A percentile compares a stretch with the other conserved stretches of the same genome.
phyloP scores from a whole-genome alignment of 2,113 vertebrate genomes.

The Thalassarche chlororhynchos region DNA sequence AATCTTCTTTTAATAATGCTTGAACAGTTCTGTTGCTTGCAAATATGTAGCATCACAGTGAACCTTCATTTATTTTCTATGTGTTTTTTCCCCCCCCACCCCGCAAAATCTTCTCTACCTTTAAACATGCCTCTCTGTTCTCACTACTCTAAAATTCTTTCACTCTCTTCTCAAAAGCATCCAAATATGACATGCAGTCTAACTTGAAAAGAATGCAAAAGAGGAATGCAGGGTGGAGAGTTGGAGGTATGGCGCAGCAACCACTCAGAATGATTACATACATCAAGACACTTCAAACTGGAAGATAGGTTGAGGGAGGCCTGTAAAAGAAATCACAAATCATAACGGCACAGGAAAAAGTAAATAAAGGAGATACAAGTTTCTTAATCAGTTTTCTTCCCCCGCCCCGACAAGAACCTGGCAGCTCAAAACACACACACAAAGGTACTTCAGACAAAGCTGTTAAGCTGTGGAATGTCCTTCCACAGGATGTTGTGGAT shows the following conservation, averaged over 20 bases:
- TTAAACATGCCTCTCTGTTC: not conserved
- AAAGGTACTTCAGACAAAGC: not conserved
- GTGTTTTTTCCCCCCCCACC: not conserved
- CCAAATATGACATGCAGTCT: not conserved
- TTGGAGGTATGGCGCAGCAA: not conserved
- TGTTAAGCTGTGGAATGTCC: conserved; percentile 36
- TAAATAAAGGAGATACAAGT: not conserved
- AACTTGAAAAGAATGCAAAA: not conserved
- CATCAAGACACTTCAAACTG: not conserved
- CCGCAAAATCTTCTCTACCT: not conserved
- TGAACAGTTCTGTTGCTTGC: not conserved
- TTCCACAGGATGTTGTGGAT: conserved; percentile 51
- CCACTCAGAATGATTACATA: accelerated
- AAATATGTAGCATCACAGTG: not conserved
- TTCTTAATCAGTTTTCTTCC: not conserved
- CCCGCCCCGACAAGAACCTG: not conserved
- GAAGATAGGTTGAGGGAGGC: not conserved
- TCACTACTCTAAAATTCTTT: not conserved
- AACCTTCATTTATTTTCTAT: not conserved
- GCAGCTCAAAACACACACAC: not conserved
- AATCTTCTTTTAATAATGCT: not conserved
- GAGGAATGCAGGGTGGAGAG: not conserved
- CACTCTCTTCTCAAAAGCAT: not conserved
- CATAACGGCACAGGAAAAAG: not conserved
- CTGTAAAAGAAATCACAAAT: not conserved